Conservation (phyloP, 2,888 invertebrate genomes). For the Dorcus parallelipipedus region DNA sequence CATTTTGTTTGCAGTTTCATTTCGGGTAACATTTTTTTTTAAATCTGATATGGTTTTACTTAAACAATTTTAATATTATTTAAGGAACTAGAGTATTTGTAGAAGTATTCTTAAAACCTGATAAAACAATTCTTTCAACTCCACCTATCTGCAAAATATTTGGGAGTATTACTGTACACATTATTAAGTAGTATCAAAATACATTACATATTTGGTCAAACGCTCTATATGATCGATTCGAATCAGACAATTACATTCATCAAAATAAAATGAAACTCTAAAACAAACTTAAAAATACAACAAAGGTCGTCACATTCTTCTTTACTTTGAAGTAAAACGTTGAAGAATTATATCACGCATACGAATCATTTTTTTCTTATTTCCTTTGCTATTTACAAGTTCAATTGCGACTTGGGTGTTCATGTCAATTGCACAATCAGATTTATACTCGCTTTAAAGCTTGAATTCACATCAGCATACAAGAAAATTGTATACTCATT, state of each 20-base stretch:
- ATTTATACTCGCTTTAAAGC: conserved; percentile 10
- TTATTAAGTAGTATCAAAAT: too few relatives aligned
- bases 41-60: neutral
- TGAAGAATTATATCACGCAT: neutral
- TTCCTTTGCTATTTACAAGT: neutral
- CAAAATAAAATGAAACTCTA: too few relatives aligned
- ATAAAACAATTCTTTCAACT: too few relatives aligned
- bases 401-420: neutral
- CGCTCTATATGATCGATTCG: too few relatives aligned
- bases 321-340: neutral
- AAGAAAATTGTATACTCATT: neutral
- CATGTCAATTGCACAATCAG: conserved; percentile 14
- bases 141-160: too few relatives aligned
- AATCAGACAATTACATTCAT: too few relatives aligned
- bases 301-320: neutral
- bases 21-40: too few relatives aligned
- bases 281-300: too few relatives aligned
- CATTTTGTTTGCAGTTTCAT: too few relatives aligned
- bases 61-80: neutral
- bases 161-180: too few relatives aligned
- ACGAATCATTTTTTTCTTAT: neutral
- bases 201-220: too few relatives aligned
- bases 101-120: neutral
- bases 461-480: neutral
- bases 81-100: neutral